Conservation (phyloP, 2,797 vertebrate species). For the Eulemur rubriventer region DNA sequence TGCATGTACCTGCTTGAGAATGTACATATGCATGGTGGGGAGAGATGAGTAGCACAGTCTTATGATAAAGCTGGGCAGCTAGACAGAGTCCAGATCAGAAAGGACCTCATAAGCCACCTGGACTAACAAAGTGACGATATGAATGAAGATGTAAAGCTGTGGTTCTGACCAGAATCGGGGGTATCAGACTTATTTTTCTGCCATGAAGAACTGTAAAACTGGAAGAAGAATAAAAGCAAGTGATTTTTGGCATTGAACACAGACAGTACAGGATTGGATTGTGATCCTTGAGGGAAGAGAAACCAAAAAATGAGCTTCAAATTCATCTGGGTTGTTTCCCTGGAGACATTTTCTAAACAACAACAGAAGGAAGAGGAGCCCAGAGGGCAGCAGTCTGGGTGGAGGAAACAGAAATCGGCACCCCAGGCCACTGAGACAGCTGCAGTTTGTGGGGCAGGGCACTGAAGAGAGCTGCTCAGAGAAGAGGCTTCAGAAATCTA, state of each 20-base stretch:
- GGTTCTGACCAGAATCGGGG: neutral
- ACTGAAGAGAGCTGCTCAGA: neutral
- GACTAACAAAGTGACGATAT: neutral
- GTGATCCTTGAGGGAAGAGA: neutral
- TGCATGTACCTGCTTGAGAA: neutral
- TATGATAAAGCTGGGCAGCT: neutral
- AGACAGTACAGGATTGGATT: neutral
- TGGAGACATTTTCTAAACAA: neutral
- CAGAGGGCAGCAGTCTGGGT: neutral
- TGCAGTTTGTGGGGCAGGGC: neutral
- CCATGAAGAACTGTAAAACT: neutral
- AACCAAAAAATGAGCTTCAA: neutral
- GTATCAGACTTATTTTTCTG: neutral
- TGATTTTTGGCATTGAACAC: neutral
- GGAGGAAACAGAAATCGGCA: neutral
- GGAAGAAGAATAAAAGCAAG: neutral
- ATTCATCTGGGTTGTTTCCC: neutral
- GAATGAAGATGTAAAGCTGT: neutral
- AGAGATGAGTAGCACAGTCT: neutral
- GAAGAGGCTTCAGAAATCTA: neutral
- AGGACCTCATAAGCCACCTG: neutral
- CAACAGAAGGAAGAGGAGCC: neutral
- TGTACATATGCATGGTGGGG: rapidly evolving
- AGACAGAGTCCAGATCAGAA: neutral
- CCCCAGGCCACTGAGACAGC: neutral